A percentile compares a stretch with the other conserved stretches of the same genome.
Conservation (phyloP, 2,888 invertebrate species). For the Sinopyrophorus schimmeli region DNA sequence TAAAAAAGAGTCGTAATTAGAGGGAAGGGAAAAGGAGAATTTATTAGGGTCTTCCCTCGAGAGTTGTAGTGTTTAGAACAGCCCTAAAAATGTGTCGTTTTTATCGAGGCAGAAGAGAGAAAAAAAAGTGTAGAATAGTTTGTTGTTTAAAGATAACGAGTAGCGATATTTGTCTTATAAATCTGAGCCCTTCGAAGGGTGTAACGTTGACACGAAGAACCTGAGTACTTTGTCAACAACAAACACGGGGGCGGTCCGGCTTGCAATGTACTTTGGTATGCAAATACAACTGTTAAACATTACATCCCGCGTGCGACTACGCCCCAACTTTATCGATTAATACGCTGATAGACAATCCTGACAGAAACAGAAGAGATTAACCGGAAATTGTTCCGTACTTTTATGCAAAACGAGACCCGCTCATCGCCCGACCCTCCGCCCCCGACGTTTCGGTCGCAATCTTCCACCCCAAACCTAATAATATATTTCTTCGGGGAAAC, state of each 20-base stretch:
- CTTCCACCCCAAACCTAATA: no score
- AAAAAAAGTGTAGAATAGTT: no score
- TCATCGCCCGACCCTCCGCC: no score
- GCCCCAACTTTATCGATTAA: constrained; percentile 46
- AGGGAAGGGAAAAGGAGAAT: no score
- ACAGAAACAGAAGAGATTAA: constrained; percentile 9
- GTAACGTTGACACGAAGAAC: constrained; percentile 35
- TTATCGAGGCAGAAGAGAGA: no score
- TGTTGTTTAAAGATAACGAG: constrained; percentile 21
- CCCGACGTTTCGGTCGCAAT: no score
- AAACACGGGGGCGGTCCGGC: constrained; percentile 45
- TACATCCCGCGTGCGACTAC: constrained; percentile 41
- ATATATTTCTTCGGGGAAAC: constrained; percentile 4
- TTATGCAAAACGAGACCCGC: no score
- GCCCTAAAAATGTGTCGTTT: no score
- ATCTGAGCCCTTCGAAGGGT: constrained; percentile 42
- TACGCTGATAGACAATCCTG: constrained; percentile 32
- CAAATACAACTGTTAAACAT: constrained; percentile 49
- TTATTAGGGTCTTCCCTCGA: no score
- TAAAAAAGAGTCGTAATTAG: no score
- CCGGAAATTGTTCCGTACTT: background rate
- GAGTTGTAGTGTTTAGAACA: no score
- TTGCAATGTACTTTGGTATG: constrained; percentile 46
- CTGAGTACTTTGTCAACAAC: constrained; percentile 46
- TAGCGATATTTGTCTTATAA: constrained; percentile 44